Evolutionary conservation across 2,888 invertebrate genomes (phyloP).

Genomic region (Drosophila kuntzei): DNA sequence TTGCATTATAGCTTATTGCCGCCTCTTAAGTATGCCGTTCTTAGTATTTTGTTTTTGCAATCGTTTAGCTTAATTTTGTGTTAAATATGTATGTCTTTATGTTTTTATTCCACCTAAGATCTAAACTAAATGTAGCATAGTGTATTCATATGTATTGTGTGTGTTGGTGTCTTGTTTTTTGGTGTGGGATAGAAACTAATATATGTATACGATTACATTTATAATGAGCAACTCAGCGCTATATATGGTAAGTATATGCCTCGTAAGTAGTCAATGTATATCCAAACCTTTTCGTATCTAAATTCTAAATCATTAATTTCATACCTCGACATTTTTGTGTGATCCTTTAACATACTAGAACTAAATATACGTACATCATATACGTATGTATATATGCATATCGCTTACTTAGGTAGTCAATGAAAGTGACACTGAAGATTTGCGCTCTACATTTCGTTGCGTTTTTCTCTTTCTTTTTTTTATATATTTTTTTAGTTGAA

Average conservation of each 20-base stretch:
- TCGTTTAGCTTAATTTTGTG: slow-evolving; percentile 62
- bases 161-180: slow-evolving; percentile 30
- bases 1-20: slow-evolving; percentile 72
- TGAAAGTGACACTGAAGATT: slow-evolving; percentile 51
- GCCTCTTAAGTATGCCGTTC: slow-evolving; percentile 77
- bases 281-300: slow-evolving; percentile 72
- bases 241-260: slow-evolving; percentile 53
- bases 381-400: slow-evolving; percentile 41
- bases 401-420: slow-evolving; percentile 56
- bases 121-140: slow-evolving; percentile 76
- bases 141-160: slow-evolving; percentile 40
- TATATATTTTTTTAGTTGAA: slow-evolving; percentile 10
- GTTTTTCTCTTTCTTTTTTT: not conserved
- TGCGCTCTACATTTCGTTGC: slow-evolving; percentile 30
- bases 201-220: slow-evolving; percentile 40
- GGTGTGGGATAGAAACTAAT: slow-evolving; percentile 61
- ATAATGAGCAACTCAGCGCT: slow-evolving; percentile 77
- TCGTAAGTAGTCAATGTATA: slow-evolving; percentile 60
- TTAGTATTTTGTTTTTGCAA: slow-evolving; percentile 49
- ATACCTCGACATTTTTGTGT: slow-evolving; percentile 51
- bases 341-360: slow-evolving; percentile 66
- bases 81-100: slow-evolving; percentile 59
- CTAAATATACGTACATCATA: slow-evolving; percentile 70
- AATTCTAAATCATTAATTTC: slow-evolving; percentile 70
- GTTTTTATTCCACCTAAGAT: slow-evolving; percentile 69